Evolutionary conservation across 2,797 vertebrate genomes (phyloP).

Genomic region (Aythya fuligula): DNA sequence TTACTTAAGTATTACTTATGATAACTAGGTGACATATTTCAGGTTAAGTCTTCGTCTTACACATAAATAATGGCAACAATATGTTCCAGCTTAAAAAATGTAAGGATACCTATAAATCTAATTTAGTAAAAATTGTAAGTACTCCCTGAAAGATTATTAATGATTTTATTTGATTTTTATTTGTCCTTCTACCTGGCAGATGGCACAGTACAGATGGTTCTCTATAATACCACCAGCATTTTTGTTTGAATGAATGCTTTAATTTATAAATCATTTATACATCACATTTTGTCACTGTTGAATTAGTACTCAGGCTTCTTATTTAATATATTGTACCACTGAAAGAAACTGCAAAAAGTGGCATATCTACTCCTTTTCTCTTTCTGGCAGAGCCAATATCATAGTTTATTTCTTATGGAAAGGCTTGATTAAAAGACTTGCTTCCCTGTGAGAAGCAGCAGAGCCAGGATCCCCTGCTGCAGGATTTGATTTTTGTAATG

Average conservation of each 20-base stretch:
- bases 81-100: conserved; percentile 59
- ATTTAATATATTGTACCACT: neutral
- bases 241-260: conserved; percentile 33
- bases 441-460: neutral
- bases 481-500: neutral
- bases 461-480: neutral
- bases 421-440: neutral
- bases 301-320: conserved; percentile 27
- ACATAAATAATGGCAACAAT: conserved; percentile 51
- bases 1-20: conserved; percentile 16
- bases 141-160: conserved; percentile 64
- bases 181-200: conserved; percentile 60
- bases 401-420: neutral
- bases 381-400: neutral
- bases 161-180: conserved; percentile 20
- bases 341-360: neutral
- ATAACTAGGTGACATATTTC: conserved; percentile 40
- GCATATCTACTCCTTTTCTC: neutral
- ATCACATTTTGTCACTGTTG: neutral
- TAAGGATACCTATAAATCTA: conserved; percentile 29
- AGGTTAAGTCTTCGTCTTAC: conserved; percentile 23
- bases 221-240: neutral
- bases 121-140: conserved; percentile 42
- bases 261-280: conserved; percentile 26
- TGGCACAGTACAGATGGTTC: conserved; percentile 49